Evolutionary conservation across 2,113 vertebrate genomes (phyloP).

Genomic region (Rostratula benghalensis): DNA sequence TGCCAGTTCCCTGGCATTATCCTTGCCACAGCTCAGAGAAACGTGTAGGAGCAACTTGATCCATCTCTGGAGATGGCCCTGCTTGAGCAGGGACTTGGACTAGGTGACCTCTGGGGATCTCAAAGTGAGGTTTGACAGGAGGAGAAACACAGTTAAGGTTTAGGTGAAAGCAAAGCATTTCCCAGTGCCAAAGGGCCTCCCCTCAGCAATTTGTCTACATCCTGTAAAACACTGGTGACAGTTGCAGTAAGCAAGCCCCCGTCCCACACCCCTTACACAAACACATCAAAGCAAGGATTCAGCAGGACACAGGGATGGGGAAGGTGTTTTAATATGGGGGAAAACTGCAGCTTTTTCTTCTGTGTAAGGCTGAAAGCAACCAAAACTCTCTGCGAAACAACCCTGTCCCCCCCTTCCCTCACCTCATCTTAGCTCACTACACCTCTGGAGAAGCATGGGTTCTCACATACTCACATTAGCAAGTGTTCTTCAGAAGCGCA

Average conservation of each 20-base stretch:
- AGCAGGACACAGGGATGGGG: neutral
- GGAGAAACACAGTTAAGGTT: neutral
- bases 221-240: neutral
- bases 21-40: neutral
- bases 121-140: neutral
- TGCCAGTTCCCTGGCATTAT: neutral
- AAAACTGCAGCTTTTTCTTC: neutral
- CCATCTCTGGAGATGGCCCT: neutral
- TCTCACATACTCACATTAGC: accelerated
- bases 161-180: neutral
- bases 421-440: neutral
- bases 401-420: neutral
- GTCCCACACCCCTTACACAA: accelerated
- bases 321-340: neutral
- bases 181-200: neutral
- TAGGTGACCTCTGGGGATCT: neutral
- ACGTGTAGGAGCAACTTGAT: neutral
- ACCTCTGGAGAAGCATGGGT: accelerated
- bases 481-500: neutral
- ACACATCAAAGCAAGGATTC: neutral
- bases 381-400: neutral
- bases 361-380: neutral
- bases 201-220: neutral
- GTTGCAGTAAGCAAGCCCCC: neutral
- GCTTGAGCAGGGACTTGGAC: neutral